Evolutionary conservation across 1,140 invertebrate species (phyloP), one percentile per base, ranked within the genome.

Genomic region (Caerostris darwini): DNA sequence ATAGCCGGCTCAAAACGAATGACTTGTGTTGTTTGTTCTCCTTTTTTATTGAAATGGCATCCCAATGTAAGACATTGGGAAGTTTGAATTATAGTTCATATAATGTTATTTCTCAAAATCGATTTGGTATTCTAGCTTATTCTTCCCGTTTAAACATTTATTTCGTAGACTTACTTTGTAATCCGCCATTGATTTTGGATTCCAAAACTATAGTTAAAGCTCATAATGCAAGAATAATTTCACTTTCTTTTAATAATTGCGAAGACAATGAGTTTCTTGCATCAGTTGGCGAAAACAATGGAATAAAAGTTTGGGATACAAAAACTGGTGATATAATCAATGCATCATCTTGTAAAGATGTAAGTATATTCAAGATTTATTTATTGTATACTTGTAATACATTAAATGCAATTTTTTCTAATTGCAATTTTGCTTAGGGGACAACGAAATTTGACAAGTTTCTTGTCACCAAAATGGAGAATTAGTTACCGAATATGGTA

Each of bases 261-360:
- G 7, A 77, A 19, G 57, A 61, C 12, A 6, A 7, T 3, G 77
- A 93, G 6, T 17, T 93, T 56, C 50, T 93, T 57, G 91, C 83
- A 1, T 58, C 82, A 7, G 10, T 14, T 59, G 17, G 91, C 14
- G 91, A 93, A 8, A n/a, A 71, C 53, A 10, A n/a, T 34, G 54
- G 17, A 77, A 7, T 93, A 50, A 93, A 93, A 93, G 34, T 93
- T 71, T 93, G 91, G 91, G 91, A 93, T 77, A 10, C 77, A 3
- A n/a, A 71, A 7, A 69, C 61, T 10, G 34, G 8, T 34, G 34
- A 34, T 34, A 34, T 34, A 34, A 34, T 34, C 34, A 34, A 34
- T 34, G 34, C 2, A 34, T 34, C 34, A 34, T 34, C 34, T 34
- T 34, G 0, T 6, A 14, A 8, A 67, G 82, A 71, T 14, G 91